A percentile compares a stretch with the other conserved stretches of the same genome.
phyloP scores from a whole-genome alignment of 2,888 invertebrate species.

The Lutraria lutraria region DNA sequence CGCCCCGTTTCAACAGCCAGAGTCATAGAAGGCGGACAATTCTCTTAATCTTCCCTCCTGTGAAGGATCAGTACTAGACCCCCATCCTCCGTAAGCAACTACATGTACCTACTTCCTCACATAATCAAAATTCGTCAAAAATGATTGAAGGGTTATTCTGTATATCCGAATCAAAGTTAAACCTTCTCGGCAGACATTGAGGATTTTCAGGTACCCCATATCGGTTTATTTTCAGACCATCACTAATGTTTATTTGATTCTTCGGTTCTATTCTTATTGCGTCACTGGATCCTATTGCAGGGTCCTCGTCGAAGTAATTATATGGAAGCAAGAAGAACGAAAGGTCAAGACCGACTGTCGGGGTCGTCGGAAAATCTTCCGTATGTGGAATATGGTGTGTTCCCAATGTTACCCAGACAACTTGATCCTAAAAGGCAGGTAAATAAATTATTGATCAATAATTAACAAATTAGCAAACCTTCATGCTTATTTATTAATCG shows the following conservation, averaged over 20 bases:
- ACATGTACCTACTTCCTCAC: too few relatives aligned
- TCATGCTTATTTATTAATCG: too few relatives aligned
- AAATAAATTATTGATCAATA: too few relatives aligned
- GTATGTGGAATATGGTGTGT: slow-evolving; percentile 59
- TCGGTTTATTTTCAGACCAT: slow-evolving; percentile 41
- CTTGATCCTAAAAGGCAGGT: slow-evolving; percentile 13
- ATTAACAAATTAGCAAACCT: too few relatives aligned
- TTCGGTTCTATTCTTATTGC: slow-evolving; percentile 60
- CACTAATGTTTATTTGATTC: slow-evolving; percentile 18
- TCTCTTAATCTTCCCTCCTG: too few relatives aligned
- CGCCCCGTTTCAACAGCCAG: too few relatives aligned
- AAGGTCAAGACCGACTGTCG: slow-evolving; percentile 28
- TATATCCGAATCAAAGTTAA: slow-evolving; percentile 36
- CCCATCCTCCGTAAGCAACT: too few relatives aligned
- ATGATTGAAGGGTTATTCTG: slow-evolving; percentile 35
- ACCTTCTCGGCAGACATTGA: slow-evolving; percentile 47
- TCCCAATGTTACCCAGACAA: slow-evolving; percentile 44
- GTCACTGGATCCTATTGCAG: slow-evolving; percentile 65
- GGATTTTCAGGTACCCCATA: slow-evolving; percentile 42
- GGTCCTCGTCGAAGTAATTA: slow-evolving; percentile 67
- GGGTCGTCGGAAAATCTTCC: slow-evolving; percentile 57
- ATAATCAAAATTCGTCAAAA: slow-evolving; percentile 39
- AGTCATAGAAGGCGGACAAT: too few relatives aligned
- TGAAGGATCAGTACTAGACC: too few relatives aligned
- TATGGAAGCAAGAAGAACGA: slow-evolving; percentile 49